A percentile compares a stretch with the other conserved stretches of the same genome.
Evolutionary conservation across 2,888 invertebrate species (phyloP).

Genomic region (Acheta domesticus): DNA sequence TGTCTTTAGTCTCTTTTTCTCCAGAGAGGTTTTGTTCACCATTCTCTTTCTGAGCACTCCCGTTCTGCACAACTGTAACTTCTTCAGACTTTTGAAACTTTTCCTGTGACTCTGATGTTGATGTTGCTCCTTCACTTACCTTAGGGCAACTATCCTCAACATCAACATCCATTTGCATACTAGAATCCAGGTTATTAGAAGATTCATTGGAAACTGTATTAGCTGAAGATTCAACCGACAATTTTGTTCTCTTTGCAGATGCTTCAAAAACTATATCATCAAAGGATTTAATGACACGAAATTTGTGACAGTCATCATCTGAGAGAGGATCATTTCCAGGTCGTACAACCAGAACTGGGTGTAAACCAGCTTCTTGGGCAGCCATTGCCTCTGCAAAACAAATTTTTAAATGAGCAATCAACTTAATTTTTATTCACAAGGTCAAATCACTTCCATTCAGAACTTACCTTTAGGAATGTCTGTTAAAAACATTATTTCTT

Average conservation of each 20-base stretch:
- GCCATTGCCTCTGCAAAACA: conserved; percentile 73
- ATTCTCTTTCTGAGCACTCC: background rate
- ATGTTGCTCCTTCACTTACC: background rate
- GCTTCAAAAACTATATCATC: conserved; percentile 53
- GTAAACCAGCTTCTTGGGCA: conserved; percentile 70
- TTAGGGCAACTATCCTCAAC: conserved; percentile 40
- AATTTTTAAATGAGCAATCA: background rate
- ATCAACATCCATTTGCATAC: conserved; percentile 36
- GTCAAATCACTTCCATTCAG: too few relatives aligned
- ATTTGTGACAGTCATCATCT: conserved; percentile 56
- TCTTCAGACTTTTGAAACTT: background rate
- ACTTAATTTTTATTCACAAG: too few relatives aligned
- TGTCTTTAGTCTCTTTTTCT: background rate
- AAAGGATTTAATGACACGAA: conserved; percentile 60
- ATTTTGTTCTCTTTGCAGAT: conserved; percentile 45
- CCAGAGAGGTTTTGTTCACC: background rate
- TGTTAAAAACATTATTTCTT: conserved; percentile 79
- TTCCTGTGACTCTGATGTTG: background rate
- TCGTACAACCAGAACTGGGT: conserved; percentile 66
- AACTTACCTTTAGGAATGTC: conserved; percentile 72
- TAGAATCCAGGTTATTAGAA: conserved; percentile 26
- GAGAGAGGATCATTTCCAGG: conserved; percentile 73
- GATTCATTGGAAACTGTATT: conserved; percentile 27
- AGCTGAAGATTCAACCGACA: conserved; percentile 40
- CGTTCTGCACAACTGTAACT: background rate